Conservation (phyloP, 2,113 vertebrate genomes). For the Rhipidura dahli region DNA sequence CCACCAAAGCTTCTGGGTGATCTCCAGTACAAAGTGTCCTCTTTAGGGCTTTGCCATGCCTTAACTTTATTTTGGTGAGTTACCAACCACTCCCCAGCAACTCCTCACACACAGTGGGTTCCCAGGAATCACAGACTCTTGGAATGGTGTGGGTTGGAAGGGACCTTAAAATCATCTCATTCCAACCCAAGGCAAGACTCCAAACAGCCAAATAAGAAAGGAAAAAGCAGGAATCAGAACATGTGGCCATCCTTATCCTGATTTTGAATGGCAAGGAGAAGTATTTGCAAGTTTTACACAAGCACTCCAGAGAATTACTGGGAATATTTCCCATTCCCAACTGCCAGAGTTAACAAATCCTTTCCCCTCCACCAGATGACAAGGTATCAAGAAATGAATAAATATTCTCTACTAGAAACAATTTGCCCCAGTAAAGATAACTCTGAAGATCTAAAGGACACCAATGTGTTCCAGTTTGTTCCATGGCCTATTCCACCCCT, state of each 20-base stretch:
- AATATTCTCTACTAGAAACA: not conserved
- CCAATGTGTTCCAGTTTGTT: not conserved
- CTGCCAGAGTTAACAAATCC: not conserved
- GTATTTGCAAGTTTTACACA: not conserved
- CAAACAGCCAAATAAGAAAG: not conserved
- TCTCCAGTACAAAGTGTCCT: not conserved
- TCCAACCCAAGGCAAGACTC: not conserved
- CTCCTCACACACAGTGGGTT: not conserved
- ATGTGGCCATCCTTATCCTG: not conserved
- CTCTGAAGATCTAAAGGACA: not conserved
- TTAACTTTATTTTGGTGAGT: not conserved
- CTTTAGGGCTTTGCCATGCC: not conserved
- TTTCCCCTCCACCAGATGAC: not conserved
- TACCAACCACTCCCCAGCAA: not conserved
- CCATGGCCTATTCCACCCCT: not conserved
- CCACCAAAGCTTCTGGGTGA: not conserved
- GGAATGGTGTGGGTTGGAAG: not conserved
- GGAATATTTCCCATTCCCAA: not conserved
- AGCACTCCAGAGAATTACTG: not conserved
- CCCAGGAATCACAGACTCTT: not conserved
- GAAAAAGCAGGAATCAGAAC: not conserved
- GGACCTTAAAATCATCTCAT: not conserved
- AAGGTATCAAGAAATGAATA: not conserved
- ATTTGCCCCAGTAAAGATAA: not conserved
- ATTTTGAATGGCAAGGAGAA: not conserved